These are phyloP conservation scores for Leptinotarsa texana DNA, from an alignment of 1,140 invertebrate genomes.

Conservation along the genomic window DNA sequence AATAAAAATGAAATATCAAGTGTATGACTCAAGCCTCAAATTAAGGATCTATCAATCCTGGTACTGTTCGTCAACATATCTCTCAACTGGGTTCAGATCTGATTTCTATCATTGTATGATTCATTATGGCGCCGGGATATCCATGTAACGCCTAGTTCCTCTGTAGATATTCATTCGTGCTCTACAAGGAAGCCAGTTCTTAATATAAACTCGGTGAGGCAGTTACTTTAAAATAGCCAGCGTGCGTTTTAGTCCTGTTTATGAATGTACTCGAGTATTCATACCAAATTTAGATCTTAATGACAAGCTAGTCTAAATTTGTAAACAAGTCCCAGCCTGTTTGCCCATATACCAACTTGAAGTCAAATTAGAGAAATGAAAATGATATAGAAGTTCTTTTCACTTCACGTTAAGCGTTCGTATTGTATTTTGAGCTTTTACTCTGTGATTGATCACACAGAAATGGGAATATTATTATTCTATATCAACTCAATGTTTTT, in stretches of 20 bases:
- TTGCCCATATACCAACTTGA: neutral
- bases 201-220: conserved; percentile 30
- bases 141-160: too few relatives aligned
- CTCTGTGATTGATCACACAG: too few relatives aligned
- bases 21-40: too few relatives aligned
- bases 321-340: conserved; percentile 13
- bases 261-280: conserved; percentile 34
- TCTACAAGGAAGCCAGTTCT: conserved; percentile 20
- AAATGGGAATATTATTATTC: neutral
- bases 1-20: too few relatives aligned
- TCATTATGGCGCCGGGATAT: too few relatives aligned
- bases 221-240: conserved; percentile 35
- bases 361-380: neutral
- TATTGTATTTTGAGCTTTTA: too few relatives aligned
- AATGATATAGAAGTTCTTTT: neutral
- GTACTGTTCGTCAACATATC: too few relatives aligned
- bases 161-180: neutral
- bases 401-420: too few relatives aligned
- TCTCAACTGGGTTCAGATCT: too few relatives aligned
- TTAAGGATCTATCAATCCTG: too few relatives aligned
- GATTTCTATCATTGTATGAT: too few relatives aligned
- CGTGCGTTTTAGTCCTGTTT: conserved; percentile 32
- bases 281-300: conserved; percentile 39
- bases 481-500: neutral
- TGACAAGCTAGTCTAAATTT: conserved; percentile 28